Conservation (phyloP, 2,797 vertebrate species). For the Anguilla anguilla region DNA sequence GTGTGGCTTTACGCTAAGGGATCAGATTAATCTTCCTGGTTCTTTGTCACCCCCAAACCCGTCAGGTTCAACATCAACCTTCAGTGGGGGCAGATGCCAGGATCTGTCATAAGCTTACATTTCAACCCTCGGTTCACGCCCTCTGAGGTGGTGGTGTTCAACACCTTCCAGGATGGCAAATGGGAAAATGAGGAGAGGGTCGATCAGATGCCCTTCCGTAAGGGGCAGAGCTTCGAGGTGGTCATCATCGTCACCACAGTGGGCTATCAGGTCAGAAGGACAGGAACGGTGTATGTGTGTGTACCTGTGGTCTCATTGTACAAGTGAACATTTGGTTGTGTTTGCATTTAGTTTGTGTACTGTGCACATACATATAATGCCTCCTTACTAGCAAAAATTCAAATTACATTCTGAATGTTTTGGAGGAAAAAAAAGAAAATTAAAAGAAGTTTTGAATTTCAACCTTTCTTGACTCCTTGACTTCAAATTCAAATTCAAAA, state of each 20-base stretch:
- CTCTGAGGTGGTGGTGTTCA: background rate
- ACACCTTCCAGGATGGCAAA: background rate
- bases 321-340: too few species aligned
- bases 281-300: background rate
- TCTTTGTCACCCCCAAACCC: background rate
- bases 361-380: background rate
- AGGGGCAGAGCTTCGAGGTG: background rate
- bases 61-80: too few species aligned
- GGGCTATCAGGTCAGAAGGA: background rate
- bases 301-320: too few species aligned
- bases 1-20: too few species aligned
- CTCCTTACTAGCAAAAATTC: background rate
- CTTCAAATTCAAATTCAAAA: too few species aligned
- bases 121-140: background rate
- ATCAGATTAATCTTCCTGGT: background rate
- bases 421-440: too few species aligned
- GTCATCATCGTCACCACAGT: background rate
- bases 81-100: too few species aligned
- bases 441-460: too few species aligned
- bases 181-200: background rate
- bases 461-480: background rate
- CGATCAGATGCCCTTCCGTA: background rate
- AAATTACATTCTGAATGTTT: too few species aligned
- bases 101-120: background rate
- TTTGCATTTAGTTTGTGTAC: background rate